Conservation (phyloP, 2,113 vertebrate species). For the Todiramphus saurophagus region DNA sequence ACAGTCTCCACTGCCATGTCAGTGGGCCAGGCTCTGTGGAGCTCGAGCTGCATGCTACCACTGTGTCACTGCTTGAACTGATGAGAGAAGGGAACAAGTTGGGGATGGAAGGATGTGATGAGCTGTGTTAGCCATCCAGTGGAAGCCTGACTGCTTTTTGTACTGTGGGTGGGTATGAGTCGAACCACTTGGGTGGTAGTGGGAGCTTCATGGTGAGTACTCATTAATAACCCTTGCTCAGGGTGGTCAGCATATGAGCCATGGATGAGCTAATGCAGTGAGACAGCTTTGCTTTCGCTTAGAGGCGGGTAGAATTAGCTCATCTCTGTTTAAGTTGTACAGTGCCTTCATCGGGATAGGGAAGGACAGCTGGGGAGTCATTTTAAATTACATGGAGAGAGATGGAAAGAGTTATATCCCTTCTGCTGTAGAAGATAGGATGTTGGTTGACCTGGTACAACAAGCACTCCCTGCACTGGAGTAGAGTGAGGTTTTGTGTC, state of each 20-base stretch:
- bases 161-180: background rate
- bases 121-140: background rate
- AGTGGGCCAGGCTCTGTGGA: background rate
- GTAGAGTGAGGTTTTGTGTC: background rate
- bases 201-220: background rate
- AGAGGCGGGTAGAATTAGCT: background rate
- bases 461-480: background rate
- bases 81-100: background rate
- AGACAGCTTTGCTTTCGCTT: background rate
- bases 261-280: background rate
- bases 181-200: background rate
- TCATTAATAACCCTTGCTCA: background rate
- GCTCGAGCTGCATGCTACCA: background rate
- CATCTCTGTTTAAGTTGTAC: background rate
- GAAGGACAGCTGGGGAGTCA: background rate
- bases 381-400: background rate
- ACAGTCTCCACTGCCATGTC: rapidly evolving
- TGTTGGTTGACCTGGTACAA: background rate
- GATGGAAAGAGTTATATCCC: background rate
- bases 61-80: background rate
- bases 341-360: background rate
- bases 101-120: background rate
- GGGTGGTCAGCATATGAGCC: background rate
- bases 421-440: background rate
- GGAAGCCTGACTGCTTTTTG: background rate